Evolutionary conservation across 2,888 invertebrate species (phyloP).

Genomic region (Galerucella pusilla): DNA sequence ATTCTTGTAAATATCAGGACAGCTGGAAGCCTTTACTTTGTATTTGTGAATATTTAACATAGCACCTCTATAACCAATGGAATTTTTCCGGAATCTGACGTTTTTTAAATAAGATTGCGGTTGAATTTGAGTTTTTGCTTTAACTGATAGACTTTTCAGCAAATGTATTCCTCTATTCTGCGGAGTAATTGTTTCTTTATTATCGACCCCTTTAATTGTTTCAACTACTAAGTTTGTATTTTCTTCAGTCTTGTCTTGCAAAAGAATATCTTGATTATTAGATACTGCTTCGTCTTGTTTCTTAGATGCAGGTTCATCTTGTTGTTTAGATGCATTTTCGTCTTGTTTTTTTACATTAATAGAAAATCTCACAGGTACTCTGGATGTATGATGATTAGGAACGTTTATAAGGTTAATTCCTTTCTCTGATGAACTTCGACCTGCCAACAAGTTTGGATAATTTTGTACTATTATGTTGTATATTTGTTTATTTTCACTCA

Average conservation of each 20-base stretch:
- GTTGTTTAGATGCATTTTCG: slow-evolving; percentile 62
- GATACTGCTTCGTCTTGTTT: not conserved
- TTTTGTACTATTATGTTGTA: slow-evolving; percentile 79
- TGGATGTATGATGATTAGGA: slow-evolving; percentile 60
- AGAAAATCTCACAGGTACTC: slow-evolving; percentile 72
- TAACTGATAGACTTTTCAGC: slow-evolving; percentile 34
- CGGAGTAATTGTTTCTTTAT: not conserved
- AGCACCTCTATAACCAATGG: slow-evolving; percentile 88
- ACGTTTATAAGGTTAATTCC: slow-evolving; percentile 65
- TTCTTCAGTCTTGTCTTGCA: slow-evolving; percentile 6
- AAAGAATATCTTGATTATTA: not conserved
- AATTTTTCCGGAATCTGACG: slow-evolving; percentile 79
- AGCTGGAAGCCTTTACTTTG: slow-evolving; percentile 85
- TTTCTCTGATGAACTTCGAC: slow-evolving; percentile 74
- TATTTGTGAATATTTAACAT: slow-evolving; percentile 87
- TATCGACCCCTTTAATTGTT: slow-evolving; percentile 46
- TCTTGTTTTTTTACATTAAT: slow-evolving; percentile 68
- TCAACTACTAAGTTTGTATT: slow-evolving; percentile 10
- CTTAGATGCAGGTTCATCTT: not conserved
- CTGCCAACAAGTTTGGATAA: slow-evolving; percentile 75
- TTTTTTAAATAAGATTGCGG: slow-evolving; percentile 74
- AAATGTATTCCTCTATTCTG: slow-evolving; percentile 21
- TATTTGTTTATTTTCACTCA: slow-evolving; percentile 73
- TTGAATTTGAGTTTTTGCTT: slow-evolving; percentile 41
- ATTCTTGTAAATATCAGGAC: slow-evolving; percentile 90